These are phyloP conservation scores for Labeo calbasu DNA, from an alignment of 2,797 vertebrate species.

Conservation along the genomic window DNA sequence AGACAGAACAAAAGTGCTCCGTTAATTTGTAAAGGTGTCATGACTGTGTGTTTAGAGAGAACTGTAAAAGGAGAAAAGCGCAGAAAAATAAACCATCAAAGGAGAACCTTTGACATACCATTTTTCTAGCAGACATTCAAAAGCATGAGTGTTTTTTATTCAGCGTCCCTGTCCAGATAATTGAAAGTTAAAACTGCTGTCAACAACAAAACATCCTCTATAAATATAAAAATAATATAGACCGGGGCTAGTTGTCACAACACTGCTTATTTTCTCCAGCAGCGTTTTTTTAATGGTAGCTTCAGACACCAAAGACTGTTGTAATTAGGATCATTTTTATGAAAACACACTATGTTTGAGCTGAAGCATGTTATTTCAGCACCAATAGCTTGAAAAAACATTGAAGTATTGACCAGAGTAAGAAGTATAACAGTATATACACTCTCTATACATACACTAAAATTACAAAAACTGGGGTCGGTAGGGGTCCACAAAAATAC, in stretches of 20 bases:
- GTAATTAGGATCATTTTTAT: background rate
- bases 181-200: background rate
- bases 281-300: background rate
- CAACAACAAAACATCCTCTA: constrained; percentile 6
- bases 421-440: background rate
- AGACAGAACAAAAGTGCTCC: background rate
- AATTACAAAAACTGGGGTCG: no score
- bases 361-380: background rate
- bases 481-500: no score
- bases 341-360: background rate
- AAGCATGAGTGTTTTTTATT: background rate
- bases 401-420: background rate
- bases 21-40: constrained; percentile 23
- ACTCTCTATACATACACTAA: background rate
- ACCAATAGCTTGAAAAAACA: background rate
- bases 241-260: background rate
- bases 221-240: background rate
- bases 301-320: background rate
- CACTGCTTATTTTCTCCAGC: background rate
- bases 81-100: constrained; percentile 1
- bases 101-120: constrained; percentile 2
- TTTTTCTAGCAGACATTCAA: background rate
- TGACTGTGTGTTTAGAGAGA: background rate
- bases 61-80: background rate
- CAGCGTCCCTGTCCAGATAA: background rate